Evolutionary conservation across 2,113 vertebrate species (phyloP).

Genomic region (Telmatochromis sp.): DNA sequence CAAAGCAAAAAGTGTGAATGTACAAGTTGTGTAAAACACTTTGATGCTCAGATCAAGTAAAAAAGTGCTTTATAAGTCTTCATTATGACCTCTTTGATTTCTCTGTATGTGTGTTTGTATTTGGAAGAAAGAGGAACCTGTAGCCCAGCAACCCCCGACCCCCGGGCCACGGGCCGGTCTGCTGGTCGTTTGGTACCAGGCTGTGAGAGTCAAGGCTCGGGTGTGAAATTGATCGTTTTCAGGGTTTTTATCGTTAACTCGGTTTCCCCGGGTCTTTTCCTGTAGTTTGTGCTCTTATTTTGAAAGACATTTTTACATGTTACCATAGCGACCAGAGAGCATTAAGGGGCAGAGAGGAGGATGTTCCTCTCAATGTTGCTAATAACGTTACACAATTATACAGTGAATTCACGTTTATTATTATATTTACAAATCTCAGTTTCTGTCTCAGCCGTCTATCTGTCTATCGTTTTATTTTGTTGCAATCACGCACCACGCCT

Average conservation of each 20-base stretch:
- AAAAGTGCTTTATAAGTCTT: neutral
- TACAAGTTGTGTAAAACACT: fast-evolving
- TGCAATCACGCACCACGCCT: fast-evolving
- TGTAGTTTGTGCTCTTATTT: neutral
- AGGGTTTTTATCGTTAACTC: neutral
- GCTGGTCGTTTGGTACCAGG: fast-evolving
- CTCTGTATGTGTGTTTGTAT: fast-evolving
- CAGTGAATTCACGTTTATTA: neutral
- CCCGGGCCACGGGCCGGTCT: fast-evolving
- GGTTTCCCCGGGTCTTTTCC: fast-evolving
- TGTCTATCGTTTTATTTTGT: neutral
- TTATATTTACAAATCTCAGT: neutral
- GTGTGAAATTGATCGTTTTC: fast-evolving
- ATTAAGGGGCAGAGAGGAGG: neutral
- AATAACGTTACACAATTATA: fast-evolving
- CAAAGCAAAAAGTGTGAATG: fast-evolving
- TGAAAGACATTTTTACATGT: neutral
- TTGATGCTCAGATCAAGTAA: neutral
- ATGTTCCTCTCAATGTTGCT: neutral
- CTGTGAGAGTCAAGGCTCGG: neutral
- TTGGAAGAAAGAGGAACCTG: neutral
- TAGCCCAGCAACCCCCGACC: fast-evolving
- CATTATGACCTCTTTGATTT: neutral
- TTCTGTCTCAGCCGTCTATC: fast-evolving
- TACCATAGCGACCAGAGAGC: fast-evolving